Base-by-base conservation (phyloP, 2,888 invertebrate genomes). In the Heteropelma amictum region DNA sequence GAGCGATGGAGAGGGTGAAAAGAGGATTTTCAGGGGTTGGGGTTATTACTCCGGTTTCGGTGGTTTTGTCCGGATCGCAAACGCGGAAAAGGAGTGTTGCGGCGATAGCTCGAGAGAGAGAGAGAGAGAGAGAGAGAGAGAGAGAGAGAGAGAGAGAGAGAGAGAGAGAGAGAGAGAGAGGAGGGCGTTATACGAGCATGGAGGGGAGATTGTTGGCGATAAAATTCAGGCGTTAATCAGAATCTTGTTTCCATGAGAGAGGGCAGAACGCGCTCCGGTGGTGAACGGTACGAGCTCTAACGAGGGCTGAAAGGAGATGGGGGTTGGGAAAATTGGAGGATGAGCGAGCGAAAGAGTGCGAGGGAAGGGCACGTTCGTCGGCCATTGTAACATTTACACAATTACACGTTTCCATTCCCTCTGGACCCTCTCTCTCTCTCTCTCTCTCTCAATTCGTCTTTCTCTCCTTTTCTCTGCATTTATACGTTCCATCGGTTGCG, bases 201-300 rank as follows among this genome's bases (percentile, higher is more conserved):
- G 68, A 35, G 63, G 56, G 49, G 33, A 68, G 74, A 64, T 72
- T 74, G 77, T 65, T 77, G 76, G 75, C 81, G 81, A 85, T 85
- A 84, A 85, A 86, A 86, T 86, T 86, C 83, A 80, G 82, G 81
- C 85, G 82, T 85, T 86, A 84, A 85, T 85, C 85, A 84, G 84
- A 85, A 85, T 85, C 85, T 84, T 84, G 85, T 85, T 84, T 83
- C 80, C 80, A 81, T 79, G 69, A 58, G 68, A 77, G 75, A 72
- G 54, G 60, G 51, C 53, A 63, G 28, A 70, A 58, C 42, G 19
- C 42, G 17, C 21, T 19, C 12, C 33, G 30, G 63, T 56, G 61
- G 61, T 49, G 67, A 63, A 67, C 71, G 73, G 17, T 56, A 49
- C 70, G 60, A 58, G 65, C 71, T 75, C 70, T 75, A 75, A 75